Percentiles rank a stretch among this genome's conserved stretches.
These are phyloP conservation scores for Fregetta grallaria DNA, from an alignment of 2,113 vertebrate genomes.

Conservation along the genomic window DNA sequence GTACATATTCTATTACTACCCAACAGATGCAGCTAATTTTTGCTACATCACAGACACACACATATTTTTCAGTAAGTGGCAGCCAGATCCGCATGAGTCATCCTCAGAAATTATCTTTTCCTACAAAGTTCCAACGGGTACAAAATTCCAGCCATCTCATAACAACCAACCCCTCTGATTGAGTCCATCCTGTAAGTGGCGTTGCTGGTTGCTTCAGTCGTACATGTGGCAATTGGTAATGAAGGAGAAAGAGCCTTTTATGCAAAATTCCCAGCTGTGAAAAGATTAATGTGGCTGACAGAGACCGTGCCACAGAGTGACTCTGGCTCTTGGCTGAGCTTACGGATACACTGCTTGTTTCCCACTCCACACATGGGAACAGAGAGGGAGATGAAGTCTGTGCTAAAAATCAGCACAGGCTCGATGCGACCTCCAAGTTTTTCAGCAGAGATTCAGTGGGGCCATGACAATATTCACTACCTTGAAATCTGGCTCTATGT, in stretches of 20 bases:
- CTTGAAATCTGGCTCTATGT: neutral
- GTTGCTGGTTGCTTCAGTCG: neutral
- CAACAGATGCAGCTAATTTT: neutral
- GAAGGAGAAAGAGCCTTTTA: neutral
- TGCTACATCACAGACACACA: neutral
- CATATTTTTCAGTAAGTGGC: neutral
- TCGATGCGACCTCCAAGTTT: rapidly evolving
- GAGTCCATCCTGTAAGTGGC: neutral
- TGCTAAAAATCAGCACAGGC: neutral
- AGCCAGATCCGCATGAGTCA: conserved; percentile 1
- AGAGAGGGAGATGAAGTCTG: neutral
- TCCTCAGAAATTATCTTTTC: neutral
- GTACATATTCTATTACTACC: neutral
- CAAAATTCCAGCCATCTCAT: neutral
- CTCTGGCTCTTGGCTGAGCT: neutral
- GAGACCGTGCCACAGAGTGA: neutral
- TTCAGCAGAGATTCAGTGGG: neutral
- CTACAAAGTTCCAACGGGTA: neutral
- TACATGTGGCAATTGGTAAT: neutral
- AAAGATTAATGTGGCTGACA: neutral
- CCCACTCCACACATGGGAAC: neutral
- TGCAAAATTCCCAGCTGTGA: neutral
- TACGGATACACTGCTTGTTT: neutral
- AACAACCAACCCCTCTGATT: rapidly evolving
- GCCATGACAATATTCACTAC: neutral